Percentiles rank a stretch among this genome's conserved stretches.
Conservation (phyloP, 2,888 invertebrate genomes). For the Ferrisia virgata region DNA sequence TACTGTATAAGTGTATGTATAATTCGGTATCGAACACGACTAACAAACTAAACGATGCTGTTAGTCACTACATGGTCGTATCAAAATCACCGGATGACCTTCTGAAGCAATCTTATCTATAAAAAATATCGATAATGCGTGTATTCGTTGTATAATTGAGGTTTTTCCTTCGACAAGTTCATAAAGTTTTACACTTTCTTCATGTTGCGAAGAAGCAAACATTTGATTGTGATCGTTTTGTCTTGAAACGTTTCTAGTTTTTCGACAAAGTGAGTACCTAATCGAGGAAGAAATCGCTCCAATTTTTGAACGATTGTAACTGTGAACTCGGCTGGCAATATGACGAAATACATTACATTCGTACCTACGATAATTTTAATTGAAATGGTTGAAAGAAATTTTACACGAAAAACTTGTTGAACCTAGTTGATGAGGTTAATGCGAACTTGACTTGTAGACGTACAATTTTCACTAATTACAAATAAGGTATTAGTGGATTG, state of each 20-base stretch:
- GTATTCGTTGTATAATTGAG: background rate
- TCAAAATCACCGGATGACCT: background rate
- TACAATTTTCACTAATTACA: background rate
- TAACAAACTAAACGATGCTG: background rate
- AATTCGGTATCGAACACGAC: too few relatives aligned
- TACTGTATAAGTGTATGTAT: too few relatives aligned
- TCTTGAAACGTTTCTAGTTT: too few relatives aligned
- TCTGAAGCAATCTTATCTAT: background rate
- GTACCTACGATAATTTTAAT: background rate
- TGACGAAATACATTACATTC: background rate
- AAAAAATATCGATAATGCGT: background rate
- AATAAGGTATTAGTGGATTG: too few relatives aligned
- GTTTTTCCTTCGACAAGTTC: background rate
- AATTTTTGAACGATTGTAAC: background rate
- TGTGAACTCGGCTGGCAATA: background rate
- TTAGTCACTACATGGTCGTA: background rate
- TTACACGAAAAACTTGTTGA: background rate
- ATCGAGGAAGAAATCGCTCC: background rate
- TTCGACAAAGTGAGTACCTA: background rate
- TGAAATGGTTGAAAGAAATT: background rate
- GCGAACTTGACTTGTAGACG: background rate
- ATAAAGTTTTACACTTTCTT: background rate
- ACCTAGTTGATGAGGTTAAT: background rate
- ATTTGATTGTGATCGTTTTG: background rate
- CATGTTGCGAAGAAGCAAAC: background rate